A percentile compares a stretch with the other conserved stretches of the same genome.
phyloP scores from a whole-genome alignment of 2,888 invertebrate species.

The Orthonevra nobilis region DNA sequence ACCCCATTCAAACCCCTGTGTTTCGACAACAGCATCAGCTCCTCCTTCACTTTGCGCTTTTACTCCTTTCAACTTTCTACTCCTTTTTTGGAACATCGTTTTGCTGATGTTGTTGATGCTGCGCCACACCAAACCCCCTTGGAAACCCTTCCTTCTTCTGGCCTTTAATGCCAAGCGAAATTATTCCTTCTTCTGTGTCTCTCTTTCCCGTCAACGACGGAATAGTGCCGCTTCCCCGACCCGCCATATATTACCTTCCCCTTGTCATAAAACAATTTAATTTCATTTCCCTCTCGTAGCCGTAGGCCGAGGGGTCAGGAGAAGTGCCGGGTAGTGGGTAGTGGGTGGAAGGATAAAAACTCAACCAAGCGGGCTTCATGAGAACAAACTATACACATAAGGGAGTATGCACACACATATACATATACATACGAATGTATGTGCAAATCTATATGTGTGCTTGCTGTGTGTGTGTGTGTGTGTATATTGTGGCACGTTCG shows the following conservation, averaged over 20 bases:
- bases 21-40: constrained; percentile 15
- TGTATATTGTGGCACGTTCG: constrained; percentile 31
- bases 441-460: constrained; percentile 9
- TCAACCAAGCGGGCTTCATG: constrained; percentile 65
- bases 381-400: constrained; percentile 33
- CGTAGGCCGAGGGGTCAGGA: constrained; percentile 31
- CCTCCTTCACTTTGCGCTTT: constrained; percentile 57
- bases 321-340: no score
- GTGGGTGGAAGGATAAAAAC: constrained; percentile 46
- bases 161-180: constrained; percentile 68
- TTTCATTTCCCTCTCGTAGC: constrained; percentile 70
- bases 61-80: constrained; percentile 49
- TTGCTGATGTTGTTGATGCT: constrained; percentile 65
- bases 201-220: constrained; percentile 29
- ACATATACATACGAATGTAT: constrained; percentile 11
- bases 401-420: constrained; percentile 38
- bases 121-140: constrained; percentile 38
- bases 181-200: constrained; percentile 60
- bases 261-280: constrained; percentile 66
- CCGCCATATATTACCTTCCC: constrained; percentile 67
- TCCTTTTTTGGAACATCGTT: constrained; percentile 61
- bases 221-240: constrained; percentile 16
- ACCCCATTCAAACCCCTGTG: background rate
- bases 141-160: constrained; percentile 46
- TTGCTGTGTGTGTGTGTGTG: constrained; percentile 17